These are phyloP conservation scores for Thalassoma bifasciatum DNA, from an alignment of 2,113 vertebrate genomes.

Conservation along the genomic window DNA sequence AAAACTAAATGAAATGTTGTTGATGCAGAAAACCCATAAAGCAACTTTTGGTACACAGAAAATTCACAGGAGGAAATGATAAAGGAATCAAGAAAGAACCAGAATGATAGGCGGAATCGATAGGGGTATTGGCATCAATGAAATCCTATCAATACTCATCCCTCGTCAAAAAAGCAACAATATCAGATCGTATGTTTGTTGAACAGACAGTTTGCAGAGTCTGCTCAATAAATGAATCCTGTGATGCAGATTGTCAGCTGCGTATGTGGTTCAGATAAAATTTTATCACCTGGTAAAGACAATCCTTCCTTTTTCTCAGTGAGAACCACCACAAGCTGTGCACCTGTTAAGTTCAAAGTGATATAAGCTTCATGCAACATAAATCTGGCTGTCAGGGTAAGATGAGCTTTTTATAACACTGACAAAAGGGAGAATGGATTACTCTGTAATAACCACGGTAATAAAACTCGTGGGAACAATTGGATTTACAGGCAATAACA, in stretches of 20 bases:
- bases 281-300: slow-evolving; percentile 9
- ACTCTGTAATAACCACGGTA: slow-evolving; percentile 13
- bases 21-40: no score
- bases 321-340: slow-evolving; percentile 14
- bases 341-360: slow-evolving; percentile 8
- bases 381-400: slow-evolving; percentile 40
- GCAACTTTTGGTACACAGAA: no score
- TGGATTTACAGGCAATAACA: slow-evolving; percentile 1
- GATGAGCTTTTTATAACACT: slow-evolving; percentile 36
- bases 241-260: neutral
- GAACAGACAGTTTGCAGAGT: no score
- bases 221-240: neutral
- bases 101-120: no score
- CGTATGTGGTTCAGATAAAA: slow-evolving; percentile 14
- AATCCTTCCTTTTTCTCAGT: neutral
- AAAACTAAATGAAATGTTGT: no score
- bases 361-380: slow-evolving; percentile 37
- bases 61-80: no score
- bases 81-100: no score
- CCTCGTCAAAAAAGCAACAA: no score
- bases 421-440: slow-evolving; percentile 41
- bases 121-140: no score
- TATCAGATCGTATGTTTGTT: neutral
- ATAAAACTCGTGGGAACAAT: slow-evolving; percentile 28
- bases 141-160: no score